Percentiles rank a stretch among this genome's conserved stretches.
These are phyloP conservation scores for Deilephila elpenor DNA, from an alignment of 2,888 invertebrate genomes.

Conservation along the genomic window DNA sequence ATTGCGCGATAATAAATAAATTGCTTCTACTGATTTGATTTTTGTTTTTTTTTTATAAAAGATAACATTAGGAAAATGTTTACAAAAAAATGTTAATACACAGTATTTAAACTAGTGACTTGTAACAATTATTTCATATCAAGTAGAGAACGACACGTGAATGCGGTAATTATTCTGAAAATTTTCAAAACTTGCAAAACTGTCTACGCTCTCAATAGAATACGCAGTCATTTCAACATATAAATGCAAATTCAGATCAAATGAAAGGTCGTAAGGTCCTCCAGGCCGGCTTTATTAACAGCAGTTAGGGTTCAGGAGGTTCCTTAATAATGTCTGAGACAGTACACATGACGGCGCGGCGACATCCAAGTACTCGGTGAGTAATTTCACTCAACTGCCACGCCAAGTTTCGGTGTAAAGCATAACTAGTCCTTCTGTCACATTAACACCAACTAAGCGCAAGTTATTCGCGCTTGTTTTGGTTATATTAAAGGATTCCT, in stretches of 20 bases:
- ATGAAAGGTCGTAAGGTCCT: neutral
- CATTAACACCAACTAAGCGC: slow-evolving; percentile 66
- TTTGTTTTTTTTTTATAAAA: too few species aligned
- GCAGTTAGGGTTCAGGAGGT: slow-evolving; percentile 29
- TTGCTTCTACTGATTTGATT: too few species aligned
- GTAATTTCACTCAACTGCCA: slow-evolving; percentile 54
- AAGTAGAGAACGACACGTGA: too few species aligned
- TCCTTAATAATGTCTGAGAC: slow-evolving; percentile 43
- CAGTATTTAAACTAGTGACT: too few species aligned
- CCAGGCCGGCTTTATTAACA: slow-evolving; percentile 4
- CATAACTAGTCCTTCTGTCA: slow-evolving; percentile 64
- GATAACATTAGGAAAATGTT: too few species aligned
- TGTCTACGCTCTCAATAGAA: neutral
- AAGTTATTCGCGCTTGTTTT: slow-evolving; percentile 72
- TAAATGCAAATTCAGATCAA: slow-evolving; percentile 4
- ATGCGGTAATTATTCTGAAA: too few species aligned
- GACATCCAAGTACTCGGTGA: slow-evolving; percentile 49
- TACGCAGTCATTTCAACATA: neutral
- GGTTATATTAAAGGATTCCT: slow-evolving; percentile 81
- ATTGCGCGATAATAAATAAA: too few species aligned
- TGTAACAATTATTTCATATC: too few species aligned
- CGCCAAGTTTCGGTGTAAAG: slow-evolving; percentile 58
- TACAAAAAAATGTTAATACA: too few species aligned
- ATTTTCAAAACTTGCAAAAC: too few species aligned
- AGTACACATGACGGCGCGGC: slow-evolving; percentile 47